Evolutionary conservation across 2,888 invertebrate genomes (phyloP).

Genomic region (Acleris holmiana): DNA sequence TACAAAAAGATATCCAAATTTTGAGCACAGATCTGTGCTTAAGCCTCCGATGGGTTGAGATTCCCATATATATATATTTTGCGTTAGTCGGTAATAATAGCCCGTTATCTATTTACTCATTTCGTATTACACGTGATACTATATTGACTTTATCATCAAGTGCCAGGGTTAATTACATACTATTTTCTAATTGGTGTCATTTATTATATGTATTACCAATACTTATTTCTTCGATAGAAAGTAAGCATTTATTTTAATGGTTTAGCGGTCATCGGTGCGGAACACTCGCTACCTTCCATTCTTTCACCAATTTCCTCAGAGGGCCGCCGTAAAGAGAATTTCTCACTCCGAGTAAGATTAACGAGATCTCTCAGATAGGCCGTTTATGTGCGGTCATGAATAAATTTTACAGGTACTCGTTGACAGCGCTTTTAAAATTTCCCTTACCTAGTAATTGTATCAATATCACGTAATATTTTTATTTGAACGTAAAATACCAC

Average conservation of each 20-base stretch:
- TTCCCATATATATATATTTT: no score
- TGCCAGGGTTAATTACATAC: no score
- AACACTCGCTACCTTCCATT: slow-evolving; percentile 39
- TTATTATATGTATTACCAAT: not conserved
- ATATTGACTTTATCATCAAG: no score
- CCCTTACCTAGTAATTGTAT: not conserved
- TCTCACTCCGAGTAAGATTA: slow-evolving; percentile 54
- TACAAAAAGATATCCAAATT: no score
- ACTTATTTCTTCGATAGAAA: not conserved
- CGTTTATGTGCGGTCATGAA: slow-evolving; percentile 53
- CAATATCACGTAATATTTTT: no score
- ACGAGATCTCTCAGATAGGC: slow-evolving; percentile 52
- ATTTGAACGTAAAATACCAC: no score
- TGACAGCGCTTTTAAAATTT: not conserved
- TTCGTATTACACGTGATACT: no score
- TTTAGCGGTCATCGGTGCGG: slow-evolving; percentile 1
- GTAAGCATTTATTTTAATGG: not conserved
- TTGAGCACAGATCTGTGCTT: no score
- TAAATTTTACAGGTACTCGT: slow-evolving; percentile 49
- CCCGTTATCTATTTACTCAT: no score
- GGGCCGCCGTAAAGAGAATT: slow-evolving; percentile 54
- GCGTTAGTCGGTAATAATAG: no score
- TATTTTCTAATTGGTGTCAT: no score
- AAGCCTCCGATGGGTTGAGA: no score
- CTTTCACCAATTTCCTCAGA: slow-evolving; percentile 50